Evolutionary conservation across 2,888 invertebrate genomes (phyloP).

Genomic region (Alentia gelatinosa): DNA sequence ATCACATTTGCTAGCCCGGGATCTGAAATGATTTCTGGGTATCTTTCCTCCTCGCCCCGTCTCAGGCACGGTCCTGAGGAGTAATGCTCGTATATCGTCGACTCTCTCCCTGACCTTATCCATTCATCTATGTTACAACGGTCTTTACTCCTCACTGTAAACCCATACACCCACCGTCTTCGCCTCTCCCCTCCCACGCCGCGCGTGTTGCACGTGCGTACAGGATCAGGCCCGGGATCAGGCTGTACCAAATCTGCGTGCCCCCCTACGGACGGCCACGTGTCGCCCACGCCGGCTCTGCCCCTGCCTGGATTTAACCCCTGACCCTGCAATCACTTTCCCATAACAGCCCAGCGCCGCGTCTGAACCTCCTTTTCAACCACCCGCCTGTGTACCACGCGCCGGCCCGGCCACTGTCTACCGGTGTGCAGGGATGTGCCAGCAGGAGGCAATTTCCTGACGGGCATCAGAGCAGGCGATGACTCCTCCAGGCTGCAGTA

Average conservation of each 20-base stretch:
- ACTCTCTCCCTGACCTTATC: too few species aligned
- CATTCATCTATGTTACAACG: too few species aligned
- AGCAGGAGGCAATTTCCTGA: neutral
- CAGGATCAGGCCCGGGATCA: neutral
- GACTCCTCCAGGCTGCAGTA: too few species aligned
- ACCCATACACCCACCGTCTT: neutral
- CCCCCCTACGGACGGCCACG: neutral
- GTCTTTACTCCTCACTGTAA: neutral
- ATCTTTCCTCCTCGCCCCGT: neutral
- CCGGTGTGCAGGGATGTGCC: neutral
- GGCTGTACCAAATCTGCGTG: neutral
- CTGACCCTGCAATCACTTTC: slow-evolving; percentile 42
- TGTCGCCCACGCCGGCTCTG: neutral
- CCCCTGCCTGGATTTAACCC: neutral
- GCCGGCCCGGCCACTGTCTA: too few species aligned
- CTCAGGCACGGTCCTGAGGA: too few species aligned
- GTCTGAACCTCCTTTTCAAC: neutral
- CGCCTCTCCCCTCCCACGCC: neutral
- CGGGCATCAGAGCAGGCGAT: too few species aligned
- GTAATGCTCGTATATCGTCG: too few species aligned
- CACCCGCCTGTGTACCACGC: neutral
- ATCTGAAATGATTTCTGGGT: too few species aligned
- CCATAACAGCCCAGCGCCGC: slow-evolving; percentile 9
- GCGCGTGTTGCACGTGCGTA: neutral
- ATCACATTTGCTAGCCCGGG: too few species aligned